Evolutionary conservation across 1,140 invertebrate species (phyloP), one percentile per base, ranked within the genome.

Genomic region (Drosophila virilis): DNA sequence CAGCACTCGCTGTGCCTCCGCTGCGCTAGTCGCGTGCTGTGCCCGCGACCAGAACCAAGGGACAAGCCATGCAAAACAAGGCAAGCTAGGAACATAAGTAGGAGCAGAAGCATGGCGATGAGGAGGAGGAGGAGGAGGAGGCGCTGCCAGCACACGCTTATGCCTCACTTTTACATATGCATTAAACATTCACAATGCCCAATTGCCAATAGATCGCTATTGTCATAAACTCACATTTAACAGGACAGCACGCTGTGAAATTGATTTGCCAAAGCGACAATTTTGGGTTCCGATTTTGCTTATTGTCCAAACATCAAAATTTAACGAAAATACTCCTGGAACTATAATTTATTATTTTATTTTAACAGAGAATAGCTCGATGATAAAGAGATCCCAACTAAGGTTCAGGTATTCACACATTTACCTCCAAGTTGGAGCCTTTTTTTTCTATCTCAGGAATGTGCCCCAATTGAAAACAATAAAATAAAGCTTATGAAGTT

Each of bases 21-120:
- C 79, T 72, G 80, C 48, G 79, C 40, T 13, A 73, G 80, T 83
- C 80, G 80, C 80, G 80, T 74, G 73, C 68, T 71, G 73, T 48
- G 60, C 73, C 54, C 60, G 68, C 73, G 73, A 62, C 68, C 68
- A 71, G 57, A 37, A 33, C 58, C 2, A 28, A 22, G 22, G 22
- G 22, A 28, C 22, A 0, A 28, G 22, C 22, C 22, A 28, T 28
- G 22, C 22, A 28, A 28, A 28, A 28, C 0, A 28, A 28, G 22
- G 22, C 4, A 28, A 5, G 22, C 2, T 28, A 28, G 22, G 22
- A 28, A 28, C 22, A 28, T 0, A 5, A 28, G 22, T 28, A 28
- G 22, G 22, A 28, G 22, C 22, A 28, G 22, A 0, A 5, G 22
- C 22, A 28, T 28, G 4, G 3, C 5, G 43, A 51, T 28, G 43